These are phyloP conservation scores for Gobius niger DNA, from an alignment of 2,113 vertebrate genomes.

Conservation along the genomic window DNA sequence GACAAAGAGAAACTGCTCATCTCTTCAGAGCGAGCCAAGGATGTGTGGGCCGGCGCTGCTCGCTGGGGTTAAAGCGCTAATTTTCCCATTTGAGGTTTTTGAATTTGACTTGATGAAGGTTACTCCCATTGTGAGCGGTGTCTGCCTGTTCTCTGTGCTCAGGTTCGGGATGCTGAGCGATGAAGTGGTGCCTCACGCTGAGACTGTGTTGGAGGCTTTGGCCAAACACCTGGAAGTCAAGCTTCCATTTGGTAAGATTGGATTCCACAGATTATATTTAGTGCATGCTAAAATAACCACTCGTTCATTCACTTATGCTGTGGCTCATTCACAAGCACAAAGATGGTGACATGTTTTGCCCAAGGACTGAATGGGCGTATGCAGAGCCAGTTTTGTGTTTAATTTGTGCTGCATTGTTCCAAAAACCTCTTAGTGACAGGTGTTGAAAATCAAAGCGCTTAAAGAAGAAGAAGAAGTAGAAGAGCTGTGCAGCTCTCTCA, in stretches of 20 bases:
- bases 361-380: too few species aligned
- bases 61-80: slow-evolving; percentile 10
- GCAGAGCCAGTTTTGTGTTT: too few species aligned
- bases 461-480: too few species aligned
- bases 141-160: slow-evolving; percentile 13
- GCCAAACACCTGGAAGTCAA: slow-evolving; percentile 88
- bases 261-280: too few species aligned
- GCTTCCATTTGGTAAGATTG: slow-evolving; percentile 85
- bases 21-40: slow-evolving; percentile 57
- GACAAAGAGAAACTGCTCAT: slow-evolving; percentile 59
- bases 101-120: slow-evolving; percentile 31
- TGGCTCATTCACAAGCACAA: too few species aligned
- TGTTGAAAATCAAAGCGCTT: too few species aligned
- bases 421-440: too few species aligned
- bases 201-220: slow-evolving; percentile 83
- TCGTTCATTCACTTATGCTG: too few species aligned
- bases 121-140: slow-evolving; percentile 20
- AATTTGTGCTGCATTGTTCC: too few species aligned
- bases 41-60: slow-evolving; percentile 22
- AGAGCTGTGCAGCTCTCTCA: too few species aligned
- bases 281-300: too few species aligned
- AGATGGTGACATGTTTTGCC: too few species aligned
- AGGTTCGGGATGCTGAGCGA: slow-evolving; percentile 91
- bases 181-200: slow-evolving; percentile 82
- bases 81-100: slow-evolving; percentile 28